phyloP scores from a whole-genome alignment of 2,888 invertebrate genomes.

The Drosophila macrospina region DNA sequence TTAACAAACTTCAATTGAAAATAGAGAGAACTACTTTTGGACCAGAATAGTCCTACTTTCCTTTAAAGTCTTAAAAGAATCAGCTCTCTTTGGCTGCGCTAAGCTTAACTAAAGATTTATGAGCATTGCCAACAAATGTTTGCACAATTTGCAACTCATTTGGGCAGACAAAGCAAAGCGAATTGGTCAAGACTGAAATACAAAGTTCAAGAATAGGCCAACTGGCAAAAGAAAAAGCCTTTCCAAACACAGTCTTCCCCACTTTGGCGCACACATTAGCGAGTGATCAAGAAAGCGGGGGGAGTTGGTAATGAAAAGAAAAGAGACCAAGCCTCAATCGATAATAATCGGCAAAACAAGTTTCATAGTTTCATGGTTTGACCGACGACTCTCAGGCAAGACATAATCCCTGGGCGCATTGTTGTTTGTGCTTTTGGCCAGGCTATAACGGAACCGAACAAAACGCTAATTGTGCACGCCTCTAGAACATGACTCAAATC shows the following conservation, averaged over 20 bases:
- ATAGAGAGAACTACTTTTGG: background rate
- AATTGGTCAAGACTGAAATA: conserved; percentile 34
- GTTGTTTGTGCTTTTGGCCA: conserved; percentile 31
- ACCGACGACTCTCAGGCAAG: conserved; percentile 30
- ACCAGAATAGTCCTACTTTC: background rate
- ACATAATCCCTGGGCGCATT: conserved; percentile 73
- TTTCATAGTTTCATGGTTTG: conserved; percentile 60
- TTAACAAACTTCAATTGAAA: background rate
- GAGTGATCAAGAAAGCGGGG: background rate
- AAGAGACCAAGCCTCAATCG: conserved; percentile 60
- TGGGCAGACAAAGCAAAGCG: conserved; percentile 47
- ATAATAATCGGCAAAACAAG: conserved; percentile 75
- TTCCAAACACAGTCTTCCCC: conserved; percentile 27
- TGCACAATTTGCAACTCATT: conserved; percentile 67
- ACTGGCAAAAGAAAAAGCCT: conserved; percentile 56
- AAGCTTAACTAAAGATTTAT: conserved; percentile 22
- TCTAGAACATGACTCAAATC: conserved; percentile 80
- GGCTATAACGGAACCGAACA: conserved; percentile 75
- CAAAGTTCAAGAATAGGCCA: conserved; percentile 63
- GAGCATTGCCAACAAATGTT: conserved; percentile 50
- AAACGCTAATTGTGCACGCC: conserved; percentile 79
- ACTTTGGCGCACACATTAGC: conserved; percentile 35
- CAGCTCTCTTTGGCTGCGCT: background rate
- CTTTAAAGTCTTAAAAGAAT: background rate
- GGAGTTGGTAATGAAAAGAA: conserved; percentile 11